Conservation (phyloP, 1,140 invertebrate species). For the Chlorops oryzae region DNA sequence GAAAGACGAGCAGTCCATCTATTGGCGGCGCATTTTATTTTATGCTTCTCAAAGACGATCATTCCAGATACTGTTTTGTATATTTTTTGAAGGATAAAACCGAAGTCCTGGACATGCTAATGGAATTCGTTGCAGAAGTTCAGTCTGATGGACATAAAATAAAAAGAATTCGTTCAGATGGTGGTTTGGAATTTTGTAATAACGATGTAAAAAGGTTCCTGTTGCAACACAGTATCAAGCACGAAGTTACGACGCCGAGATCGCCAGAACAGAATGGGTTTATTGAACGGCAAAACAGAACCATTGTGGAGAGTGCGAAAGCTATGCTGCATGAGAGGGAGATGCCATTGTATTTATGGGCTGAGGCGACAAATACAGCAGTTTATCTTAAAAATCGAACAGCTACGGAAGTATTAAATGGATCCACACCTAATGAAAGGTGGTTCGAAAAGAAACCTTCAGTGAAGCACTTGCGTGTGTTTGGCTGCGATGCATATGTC, state of each 20-base stretch:
- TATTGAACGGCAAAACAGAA: constrained; percentile 42
- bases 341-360: constrained; percentile 26
- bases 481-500: constrained; percentile 22
- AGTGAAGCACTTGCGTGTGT: constrained; percentile 29
- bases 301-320: constrained; percentile 24
- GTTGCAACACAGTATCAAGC: constrained; percentile 14
- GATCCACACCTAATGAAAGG: constrained; percentile 41
- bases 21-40: constrained; percentile 40
- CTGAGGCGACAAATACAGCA: constrained; percentile 44
- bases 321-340: constrained; percentile 18
- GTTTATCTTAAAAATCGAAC: constrained; percentile 37
- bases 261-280: constrained; percentile 50
- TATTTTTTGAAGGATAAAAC: constrained; percentile 40
- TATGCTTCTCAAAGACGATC: constrained; percentile 40
- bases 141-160: constrained; percentile 9
- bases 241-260: constrained; percentile 16
- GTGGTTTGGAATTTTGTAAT: constrained; percentile 21
- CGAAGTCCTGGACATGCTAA: constrained; percentile 26
- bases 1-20: constrained; percentile 26
- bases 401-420: constrained; percentile 25
- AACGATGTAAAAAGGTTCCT: constrained; percentile 17
- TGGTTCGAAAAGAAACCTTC: constrained; percentile 31
- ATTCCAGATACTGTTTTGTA: constrained; percentile 20
- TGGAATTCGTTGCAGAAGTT: constrained; percentile 1
- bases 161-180: constrained; percentile 23